phyloP scores from a whole-genome alignment of 2,113 vertebrate genomes.

The Hydropotes inermis region DNA sequence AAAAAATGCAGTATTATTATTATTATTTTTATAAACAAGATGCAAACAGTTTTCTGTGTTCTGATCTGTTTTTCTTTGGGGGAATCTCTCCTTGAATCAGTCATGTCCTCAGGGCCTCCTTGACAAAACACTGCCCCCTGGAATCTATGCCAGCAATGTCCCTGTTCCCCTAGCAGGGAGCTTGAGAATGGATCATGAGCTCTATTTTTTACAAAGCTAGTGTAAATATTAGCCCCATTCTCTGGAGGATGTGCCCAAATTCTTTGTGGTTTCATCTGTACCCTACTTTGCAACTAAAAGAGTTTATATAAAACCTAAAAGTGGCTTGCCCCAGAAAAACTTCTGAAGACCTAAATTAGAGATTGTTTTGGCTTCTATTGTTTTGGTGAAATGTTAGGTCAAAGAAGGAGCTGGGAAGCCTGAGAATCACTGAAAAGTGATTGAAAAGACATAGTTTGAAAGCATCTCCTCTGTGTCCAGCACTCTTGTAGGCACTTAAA shows the following conservation, averaged over 20 bases:
- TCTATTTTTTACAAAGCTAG: not conserved
- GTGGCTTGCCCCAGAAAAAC: not conserved
- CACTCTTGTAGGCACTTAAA: not conserved
- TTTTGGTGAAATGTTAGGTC: not conserved
- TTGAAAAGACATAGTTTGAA: not conserved
- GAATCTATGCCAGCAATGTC: too few species aligned
- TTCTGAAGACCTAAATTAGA: not conserved
- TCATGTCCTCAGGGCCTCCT: too few species aligned
- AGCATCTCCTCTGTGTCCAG: not conserved
- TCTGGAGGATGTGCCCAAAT: not conserved
- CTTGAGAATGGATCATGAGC: not conserved
- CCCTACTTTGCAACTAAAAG: not conserved
- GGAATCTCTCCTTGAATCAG: not conserved
- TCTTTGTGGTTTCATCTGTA: not conserved
- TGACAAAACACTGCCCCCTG: not conserved
- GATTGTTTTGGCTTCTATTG: not conserved
- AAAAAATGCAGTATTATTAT: not conserved
- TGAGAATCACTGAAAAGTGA: not conserved
- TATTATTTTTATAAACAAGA: not conserved
- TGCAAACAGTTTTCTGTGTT: not conserved
- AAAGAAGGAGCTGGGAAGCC: not conserved
- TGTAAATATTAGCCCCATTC: not conserved
- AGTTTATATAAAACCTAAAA: slow-evolving; percentile 11
- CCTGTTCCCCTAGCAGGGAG: not conserved
- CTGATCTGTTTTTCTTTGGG: not conserved